Conservation (phyloP, 1,140 invertebrate species). For the Drosophila leontia region DNA sequence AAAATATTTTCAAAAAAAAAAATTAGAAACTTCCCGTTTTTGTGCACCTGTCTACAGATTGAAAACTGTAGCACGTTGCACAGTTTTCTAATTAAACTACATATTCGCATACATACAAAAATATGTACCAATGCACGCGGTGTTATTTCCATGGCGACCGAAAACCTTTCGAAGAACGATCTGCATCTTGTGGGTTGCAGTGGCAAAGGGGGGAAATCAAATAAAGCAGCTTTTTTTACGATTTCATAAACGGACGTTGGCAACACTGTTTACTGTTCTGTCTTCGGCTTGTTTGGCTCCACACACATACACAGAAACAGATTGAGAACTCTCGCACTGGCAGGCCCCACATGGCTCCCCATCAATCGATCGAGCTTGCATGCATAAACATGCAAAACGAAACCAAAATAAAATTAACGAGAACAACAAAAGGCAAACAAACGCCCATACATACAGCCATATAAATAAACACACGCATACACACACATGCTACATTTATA, state of each 20-base stretch:
- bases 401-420: constrained; percentile 82
- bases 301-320: constrained; percentile 19
- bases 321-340: constrained; percentile 43
- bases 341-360: constrained; percentile 67
- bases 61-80: not conserved
- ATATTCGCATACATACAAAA: not conserved
- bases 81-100: not conserved
- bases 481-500: constrained; percentile 18
- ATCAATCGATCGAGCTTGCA: constrained; percentile 77
- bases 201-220: not conserved
- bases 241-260: constrained; percentile 20
- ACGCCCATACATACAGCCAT: constrained; percentile 51
- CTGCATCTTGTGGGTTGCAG: constrained; percentile 11
- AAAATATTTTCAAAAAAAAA: too few species aligned
- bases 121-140: not conserved
- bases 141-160: constrained; percentile 10
- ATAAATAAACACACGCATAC: constrained; percentile 50
- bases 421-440: constrained; percentile 77
- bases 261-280: constrained; percentile 24
- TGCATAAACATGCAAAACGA: constrained; percentile 79
- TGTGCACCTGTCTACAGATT: not conserved
- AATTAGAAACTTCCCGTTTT: not conserved
- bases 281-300: constrained; percentile 19
- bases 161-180: constrained; percentile 16
- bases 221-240: constrained; percentile 26